Conservation (phyloP, 2,888 invertebrate species). For the Volucella zonaria region DNA sequence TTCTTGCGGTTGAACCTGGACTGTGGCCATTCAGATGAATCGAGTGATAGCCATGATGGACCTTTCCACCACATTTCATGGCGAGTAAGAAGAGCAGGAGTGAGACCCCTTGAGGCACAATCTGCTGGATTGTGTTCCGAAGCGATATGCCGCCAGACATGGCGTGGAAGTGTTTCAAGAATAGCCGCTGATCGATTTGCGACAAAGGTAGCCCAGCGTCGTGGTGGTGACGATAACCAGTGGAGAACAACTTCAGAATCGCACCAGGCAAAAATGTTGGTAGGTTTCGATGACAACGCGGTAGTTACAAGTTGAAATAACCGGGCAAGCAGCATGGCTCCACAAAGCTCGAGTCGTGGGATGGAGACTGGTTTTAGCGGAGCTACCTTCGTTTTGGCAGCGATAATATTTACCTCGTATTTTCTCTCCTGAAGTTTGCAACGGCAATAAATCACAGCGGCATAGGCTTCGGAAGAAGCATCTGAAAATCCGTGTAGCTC, state of each 20-base stretch:
- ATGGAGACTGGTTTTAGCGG: conserved; percentile 23
- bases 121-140: conserved; percentile 71
- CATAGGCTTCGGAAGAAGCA: conserved; percentile 28
- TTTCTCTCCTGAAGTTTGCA: too few species aligned
- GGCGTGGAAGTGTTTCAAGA: conserved; percentile 40
- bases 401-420: too few species aligned
- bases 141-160: conserved; percentile 64
- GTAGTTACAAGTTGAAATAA: conserved; percentile 29
- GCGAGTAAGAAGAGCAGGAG: conserved; percentile 34
- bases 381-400: conserved; percentile 17
- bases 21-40: conserved; percentile 2
- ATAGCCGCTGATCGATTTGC: conserved; percentile 51
- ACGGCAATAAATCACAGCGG: conserved; percentile 28
- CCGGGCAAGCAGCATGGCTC: conserved; percentile 33
- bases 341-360: conserved; percentile 31
- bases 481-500: conserved; percentile 47
- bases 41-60: not conserved
- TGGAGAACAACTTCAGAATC: conserved; percentile 77
- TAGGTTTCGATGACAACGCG: conserved; percentile 20
- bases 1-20: not conserved
- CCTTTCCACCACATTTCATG: conserved; percentile 38
- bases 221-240: conserved; percentile 75
- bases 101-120: conserved; percentile 69
- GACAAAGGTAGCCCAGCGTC: conserved; percentile 62
- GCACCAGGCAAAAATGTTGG: conserved; percentile 58